These are phyloP conservation scores for Ptychoptera albimana DNA, from an alignment of 2,888 invertebrate species.

Conservation along the genomic window DNA sequence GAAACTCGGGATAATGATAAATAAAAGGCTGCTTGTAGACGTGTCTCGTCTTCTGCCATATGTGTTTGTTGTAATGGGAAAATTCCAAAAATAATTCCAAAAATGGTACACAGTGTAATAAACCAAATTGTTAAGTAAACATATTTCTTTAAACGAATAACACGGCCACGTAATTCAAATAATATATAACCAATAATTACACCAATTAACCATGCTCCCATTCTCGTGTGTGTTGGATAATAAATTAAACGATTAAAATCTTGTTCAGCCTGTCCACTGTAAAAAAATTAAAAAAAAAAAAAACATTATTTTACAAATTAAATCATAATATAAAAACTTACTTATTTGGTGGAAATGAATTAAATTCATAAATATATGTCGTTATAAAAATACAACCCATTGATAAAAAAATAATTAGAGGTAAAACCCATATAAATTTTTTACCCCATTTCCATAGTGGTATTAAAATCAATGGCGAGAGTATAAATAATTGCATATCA, in stretches of 20 bases:
- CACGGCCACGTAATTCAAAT: constrained; percentile 10
- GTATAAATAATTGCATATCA: constrained; percentile 39
- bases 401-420: constrained; percentile 14
- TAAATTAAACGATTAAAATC: constrained; percentile 10
- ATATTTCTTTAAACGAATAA: constrained; percentile 2
- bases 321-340: too few species aligned
- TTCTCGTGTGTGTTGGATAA: constrained; percentile 17
- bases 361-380: not conserved
- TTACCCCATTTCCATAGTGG: constrained; percentile 25
- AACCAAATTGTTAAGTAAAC: constrained; percentile 7
- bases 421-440: constrained; percentile 14
- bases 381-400: constrained; percentile 7
- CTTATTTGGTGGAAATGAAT: too few species aligned
- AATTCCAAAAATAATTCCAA: constrained; percentile 8
- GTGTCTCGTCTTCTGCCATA: not conserved
- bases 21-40: constrained; percentile 10
- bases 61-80: not conserved
- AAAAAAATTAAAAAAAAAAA: too few species aligned
- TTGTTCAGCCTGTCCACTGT: not conserved
- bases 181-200: constrained; percentile 18
- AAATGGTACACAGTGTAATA: constrained; percentile 5
- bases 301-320: too few species aligned
- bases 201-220: constrained; percentile 21
- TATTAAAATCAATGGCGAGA: constrained; percentile 37
- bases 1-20: constrained; percentile 9